These are phyloP conservation scores for Engraulis encrasicolus DNA, from an alignment of 2,113 vertebrate species.

Conservation along the genomic window DNA sequence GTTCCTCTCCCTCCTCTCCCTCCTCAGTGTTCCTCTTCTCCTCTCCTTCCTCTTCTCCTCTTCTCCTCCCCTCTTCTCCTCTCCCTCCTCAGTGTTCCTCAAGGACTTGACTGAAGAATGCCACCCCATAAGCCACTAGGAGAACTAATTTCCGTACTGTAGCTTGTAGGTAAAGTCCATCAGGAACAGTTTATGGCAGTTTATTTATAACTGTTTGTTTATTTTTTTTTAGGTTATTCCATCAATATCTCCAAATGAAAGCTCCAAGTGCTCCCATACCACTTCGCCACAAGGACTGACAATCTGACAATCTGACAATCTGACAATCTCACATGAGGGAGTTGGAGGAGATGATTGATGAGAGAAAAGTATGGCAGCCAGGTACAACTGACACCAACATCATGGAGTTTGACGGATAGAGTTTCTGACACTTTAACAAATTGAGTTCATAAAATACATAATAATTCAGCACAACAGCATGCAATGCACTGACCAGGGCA, in stretches of 20 bases:
- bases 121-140: neutral
- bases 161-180: too few relatives aligned
- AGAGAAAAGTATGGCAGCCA: constrained; percentile 38
- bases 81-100: neutral
- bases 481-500: too few relatives aligned
- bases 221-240: too few relatives aligned
- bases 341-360: constrained; percentile 52
- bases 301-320: too few relatives aligned
- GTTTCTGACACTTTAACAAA: neutral
- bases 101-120: neutral
- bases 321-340: constrained; percentile 44
- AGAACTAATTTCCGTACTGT: neutral
- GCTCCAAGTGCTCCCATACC: too few relatives aligned
- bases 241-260: constrained; percentile 48
- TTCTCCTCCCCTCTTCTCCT: neutral
- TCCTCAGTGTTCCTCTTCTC: neutral
- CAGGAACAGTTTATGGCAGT: too few relatives aligned
- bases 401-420: neutral
- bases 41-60: neutral
- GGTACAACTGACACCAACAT: neutral
- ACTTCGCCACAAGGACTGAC: too few relatives aligned
- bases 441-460: neutral
- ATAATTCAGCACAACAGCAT: too few relatives aligned
- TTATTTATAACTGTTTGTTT: too few relatives aligned
- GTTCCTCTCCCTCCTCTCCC: neutral